Evolutionary conservation across 2,797 vertebrate species (phyloP).

Genomic region (Muscicapa comitata): DNA sequence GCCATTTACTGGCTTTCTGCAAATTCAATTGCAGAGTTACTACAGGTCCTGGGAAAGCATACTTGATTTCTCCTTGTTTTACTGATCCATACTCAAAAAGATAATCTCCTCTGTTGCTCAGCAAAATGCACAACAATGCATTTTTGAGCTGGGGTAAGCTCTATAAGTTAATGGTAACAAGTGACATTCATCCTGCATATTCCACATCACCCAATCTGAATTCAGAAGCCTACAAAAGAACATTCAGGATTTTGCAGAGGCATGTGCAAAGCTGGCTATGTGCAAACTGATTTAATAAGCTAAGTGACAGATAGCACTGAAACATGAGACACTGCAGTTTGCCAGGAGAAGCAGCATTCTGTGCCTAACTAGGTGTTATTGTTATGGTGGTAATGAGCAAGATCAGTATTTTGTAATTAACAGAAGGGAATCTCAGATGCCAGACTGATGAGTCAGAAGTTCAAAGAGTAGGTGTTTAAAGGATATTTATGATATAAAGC

Average conservation of each 20-base stretch:
- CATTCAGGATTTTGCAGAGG: neutral
- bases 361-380: neutral
- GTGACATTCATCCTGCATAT: neutral
- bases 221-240: neutral
- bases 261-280: neutral
- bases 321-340: neutral
- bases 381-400: neutral
- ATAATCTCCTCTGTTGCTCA: neutral
- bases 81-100: neutral
- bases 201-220: neutral
- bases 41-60: neutral
- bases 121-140: neutral
- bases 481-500: neutral
- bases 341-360: neutral
- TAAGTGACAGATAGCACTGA: neutral
- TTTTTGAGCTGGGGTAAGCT: neutral
- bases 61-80: neutral
- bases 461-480: constrained; percentile 9
- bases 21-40: neutral
- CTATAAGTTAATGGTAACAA: neutral
- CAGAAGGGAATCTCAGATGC: neutral
- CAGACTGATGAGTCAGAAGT: constrained; percentile 3
- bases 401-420: constrained; percentile 10
- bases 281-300: neutral
- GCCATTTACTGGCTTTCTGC: neutral